A percentile compares a stretch with the other conserved stretches of the same genome.
Evolutionary conservation across 2,113 vertebrate genomes (phyloP).

Genomic region (Anser brachyrhynchus): DNA sequence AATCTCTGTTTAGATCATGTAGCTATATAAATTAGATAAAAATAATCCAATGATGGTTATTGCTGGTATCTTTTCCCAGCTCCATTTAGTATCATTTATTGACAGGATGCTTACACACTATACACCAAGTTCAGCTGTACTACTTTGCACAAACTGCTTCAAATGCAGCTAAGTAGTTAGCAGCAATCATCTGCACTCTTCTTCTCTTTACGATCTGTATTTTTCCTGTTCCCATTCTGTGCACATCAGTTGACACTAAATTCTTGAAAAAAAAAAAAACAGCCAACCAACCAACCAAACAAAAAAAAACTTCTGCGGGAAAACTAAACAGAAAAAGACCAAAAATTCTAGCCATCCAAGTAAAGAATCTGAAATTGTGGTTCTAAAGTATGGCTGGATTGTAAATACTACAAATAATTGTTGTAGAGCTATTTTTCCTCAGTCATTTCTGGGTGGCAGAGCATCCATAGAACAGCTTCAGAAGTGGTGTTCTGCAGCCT

Average conservation of each 20-base stretch:
- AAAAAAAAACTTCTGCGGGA: not conserved
- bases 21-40: not conserved
- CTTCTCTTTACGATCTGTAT: not conserved
- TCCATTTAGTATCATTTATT: not conserved
- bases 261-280: not conserved
- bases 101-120: not conserved
- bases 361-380: not conserved
- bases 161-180: not conserved
- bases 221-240: not conserved
- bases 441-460: conserved; percentile 23
- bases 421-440: not conserved
- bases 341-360: not conserved
- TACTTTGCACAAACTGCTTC: not conserved
- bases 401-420: not conserved
- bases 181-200: not conserved
- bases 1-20: not conserved
- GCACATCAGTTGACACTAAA: not conserved
- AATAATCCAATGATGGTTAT: not conserved
- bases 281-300: not conserved
- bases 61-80: not conserved
- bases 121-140: not conserved
- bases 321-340: not conserved
- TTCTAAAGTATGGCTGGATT: not conserved
- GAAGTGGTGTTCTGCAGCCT: not conserved
- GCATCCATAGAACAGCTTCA: not conserved